Base-by-base conservation (phyloP, 2,888 invertebrate genomes). In the Mimas tiliae region DNA sequence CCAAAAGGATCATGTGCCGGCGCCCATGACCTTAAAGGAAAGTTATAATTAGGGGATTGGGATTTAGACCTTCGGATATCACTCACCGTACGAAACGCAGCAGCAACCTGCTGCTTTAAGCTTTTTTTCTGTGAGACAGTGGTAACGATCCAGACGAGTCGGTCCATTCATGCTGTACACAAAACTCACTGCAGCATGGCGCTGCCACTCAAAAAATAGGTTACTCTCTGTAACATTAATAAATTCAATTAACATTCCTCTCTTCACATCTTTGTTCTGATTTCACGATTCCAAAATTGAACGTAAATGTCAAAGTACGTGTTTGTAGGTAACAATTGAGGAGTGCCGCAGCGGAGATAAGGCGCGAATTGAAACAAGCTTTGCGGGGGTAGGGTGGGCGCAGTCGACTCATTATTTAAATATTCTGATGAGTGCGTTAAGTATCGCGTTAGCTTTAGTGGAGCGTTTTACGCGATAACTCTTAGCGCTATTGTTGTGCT, bases 361-460 rank as follows among this genome's bases (percentile, higher is more conserved):
- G 87, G 82, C 83, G 83, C 71, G 81, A 82, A 83, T 78, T 84
- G 85, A 80, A 83, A 85, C 84, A 81, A 80, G 81, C 80, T 78
- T 77, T 75, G 80, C 74, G 78, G 81, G 75, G 74, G 73, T 45
- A 52, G 63, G 63, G 53, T 34, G 63, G 52, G 78, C 78, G 74
- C 71, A 72, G 74, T 73, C 76, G 74, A 74, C 82, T 85, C 85
- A 84, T 91, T 91, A 93, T 91, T 91, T 90, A 90, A 91, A 92
- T 91, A 91, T 91, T 87, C 88, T 85, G 85, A 88, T 84, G 89
- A 89, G 81, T 86, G 86, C 88, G 86, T 87, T 89, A 88, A 91
- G 89, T 82, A 82, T 76, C 80, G 81, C 81, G 81, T 86, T 84
- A 84, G 83, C 83, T 81, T 86, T 85, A 89, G 85, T 85, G 81